Evolutionary conservation across 2,113 vertebrate genomes (phyloP).

Genomic region (Aegotheles bennettii): DNA sequence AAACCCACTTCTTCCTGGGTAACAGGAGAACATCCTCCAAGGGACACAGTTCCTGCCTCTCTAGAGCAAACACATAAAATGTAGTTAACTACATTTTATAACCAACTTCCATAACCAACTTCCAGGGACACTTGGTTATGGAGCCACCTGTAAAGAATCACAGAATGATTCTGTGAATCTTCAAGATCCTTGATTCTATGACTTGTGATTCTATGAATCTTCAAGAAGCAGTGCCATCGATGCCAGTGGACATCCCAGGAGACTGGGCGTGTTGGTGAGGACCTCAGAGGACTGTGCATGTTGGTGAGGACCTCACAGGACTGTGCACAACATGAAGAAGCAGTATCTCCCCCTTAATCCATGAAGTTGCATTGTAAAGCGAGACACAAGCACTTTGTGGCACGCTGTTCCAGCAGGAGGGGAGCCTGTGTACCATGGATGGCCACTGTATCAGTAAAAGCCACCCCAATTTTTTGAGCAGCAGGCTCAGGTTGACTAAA

Average conservation of each 20-base stretch:
- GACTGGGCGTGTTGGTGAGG: neutral
- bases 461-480: neutral
- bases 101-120: too few species aligned
- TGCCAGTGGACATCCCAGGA: neutral
- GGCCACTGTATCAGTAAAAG: neutral
- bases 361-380: too few species aligned
- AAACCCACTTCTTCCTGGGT: neutral
- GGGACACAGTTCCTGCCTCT: neutral
- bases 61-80: neutral
- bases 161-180: too few species aligned
- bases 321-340: accelerated
- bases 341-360: neutral
- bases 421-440: neutral
- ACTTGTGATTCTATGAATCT: too few species aligned
- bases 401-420: neutral
- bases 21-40: neutral
- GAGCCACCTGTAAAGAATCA: neutral
- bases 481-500: neutral
- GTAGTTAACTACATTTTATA: neutral
- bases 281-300: neutral
- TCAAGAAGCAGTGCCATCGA: neutral
- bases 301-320: neutral
- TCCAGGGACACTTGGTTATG: neutral
- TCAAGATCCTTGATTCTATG: too few species aligned
- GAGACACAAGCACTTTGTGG: neutral